Conservation (phyloP, 2,888 invertebrate species). For the Mimachlamys varia region DNA sequence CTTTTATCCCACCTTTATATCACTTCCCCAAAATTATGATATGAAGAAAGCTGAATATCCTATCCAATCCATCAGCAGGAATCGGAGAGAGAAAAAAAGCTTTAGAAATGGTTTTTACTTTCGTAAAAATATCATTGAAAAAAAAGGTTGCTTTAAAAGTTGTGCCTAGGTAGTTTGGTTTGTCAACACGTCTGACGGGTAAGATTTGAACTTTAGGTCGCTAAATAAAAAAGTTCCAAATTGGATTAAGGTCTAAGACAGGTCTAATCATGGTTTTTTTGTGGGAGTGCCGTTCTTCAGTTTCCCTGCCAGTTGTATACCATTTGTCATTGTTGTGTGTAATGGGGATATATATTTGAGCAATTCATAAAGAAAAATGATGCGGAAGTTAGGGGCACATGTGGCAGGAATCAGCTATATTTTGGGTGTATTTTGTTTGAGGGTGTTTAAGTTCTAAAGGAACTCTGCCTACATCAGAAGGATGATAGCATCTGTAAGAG, state of each 20-base stretch:
- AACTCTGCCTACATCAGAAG: conserved; percentile 47
- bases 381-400: conserved; percentile 39
- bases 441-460: conserved; percentile 44
- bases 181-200: conserved; percentile 1
- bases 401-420: conserved; percentile 42
- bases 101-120: neutral
- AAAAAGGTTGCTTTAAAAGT: neutral
- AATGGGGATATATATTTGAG: conserved; percentile 17
- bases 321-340: conserved; percentile 4
- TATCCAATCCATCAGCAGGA: neutral
- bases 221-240: neutral
- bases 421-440: conserved; percentile 47
- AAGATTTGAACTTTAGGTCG: conserved; percentile 13
- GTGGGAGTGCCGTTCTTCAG: neutral
- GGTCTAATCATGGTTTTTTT: neutral
- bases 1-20: neutral
- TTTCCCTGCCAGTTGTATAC: conserved; percentile 18
- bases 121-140: neutral
- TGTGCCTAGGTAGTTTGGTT: conserved; percentile 29
- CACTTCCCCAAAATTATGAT: conserved; percentile 28
- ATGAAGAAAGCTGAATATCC: neutral
- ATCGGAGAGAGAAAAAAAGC: neutral
- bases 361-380: conserved; percentile 36
- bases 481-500: conserved; percentile 17
- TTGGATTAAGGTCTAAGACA: neutral